Conservation (phyloP, 2,113 vertebrate species). For the Sciurus niger region DNA sequence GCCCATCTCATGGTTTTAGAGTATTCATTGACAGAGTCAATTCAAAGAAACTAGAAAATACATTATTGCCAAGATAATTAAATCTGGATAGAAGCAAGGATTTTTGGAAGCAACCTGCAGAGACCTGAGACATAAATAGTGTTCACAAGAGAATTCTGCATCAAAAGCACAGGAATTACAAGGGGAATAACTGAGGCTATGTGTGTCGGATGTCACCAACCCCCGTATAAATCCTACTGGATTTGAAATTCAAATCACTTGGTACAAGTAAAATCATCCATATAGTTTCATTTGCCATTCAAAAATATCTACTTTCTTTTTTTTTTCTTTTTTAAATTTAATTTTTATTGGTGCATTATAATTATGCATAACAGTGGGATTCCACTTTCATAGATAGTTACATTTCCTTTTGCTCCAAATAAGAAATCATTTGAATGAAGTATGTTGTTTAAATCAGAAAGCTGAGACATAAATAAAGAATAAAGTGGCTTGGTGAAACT, state of each 20-base stretch:
- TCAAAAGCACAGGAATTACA: not conserved
- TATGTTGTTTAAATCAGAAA: not conserved
- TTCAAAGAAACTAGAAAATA: not conserved
- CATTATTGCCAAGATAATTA: not conserved
- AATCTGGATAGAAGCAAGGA: too few relatives aligned
- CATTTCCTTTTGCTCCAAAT: not conserved
- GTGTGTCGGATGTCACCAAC: not conserved
- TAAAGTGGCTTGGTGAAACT: not conserved
- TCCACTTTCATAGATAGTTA: not conserved
- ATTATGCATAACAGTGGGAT: too few relatives aligned
- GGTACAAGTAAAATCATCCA: not conserved
- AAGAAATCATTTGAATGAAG: not conserved
- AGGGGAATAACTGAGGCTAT: not conserved
- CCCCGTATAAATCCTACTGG: not conserved
- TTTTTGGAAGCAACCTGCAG: not conserved
- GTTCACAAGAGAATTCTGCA: not conserved
- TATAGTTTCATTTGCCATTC: not conserved
- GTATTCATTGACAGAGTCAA: not conserved
- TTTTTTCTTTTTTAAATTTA: too few relatives aligned
- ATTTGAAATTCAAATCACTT: not conserved
- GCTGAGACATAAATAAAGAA: not conserved
- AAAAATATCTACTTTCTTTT: not conserved
- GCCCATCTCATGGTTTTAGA: not conserved
- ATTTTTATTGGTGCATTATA: too few relatives aligned
- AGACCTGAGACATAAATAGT: not conserved